phyloP scores from a whole-genome alignment of 2,797 vertebrate species.

The Clarias platycephalus region DNA sequence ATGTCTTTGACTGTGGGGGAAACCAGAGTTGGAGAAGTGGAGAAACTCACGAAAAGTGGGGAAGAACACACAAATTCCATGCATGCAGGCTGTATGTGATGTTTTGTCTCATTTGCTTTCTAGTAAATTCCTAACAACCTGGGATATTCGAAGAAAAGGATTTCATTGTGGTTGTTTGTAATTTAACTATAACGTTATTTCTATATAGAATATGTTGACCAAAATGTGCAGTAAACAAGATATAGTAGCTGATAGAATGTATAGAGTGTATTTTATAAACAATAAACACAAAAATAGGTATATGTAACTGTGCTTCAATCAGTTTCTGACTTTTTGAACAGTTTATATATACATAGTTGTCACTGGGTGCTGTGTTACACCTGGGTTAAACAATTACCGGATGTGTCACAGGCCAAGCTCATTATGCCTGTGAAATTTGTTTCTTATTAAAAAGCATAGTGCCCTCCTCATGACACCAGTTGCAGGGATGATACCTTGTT shows the following conservation, averaged over 20 bases:
- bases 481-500: background rate
- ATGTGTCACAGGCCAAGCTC: background rate
- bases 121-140: background rate
- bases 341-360: background rate
- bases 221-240: background rate
- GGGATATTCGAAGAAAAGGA: no score
- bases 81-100: no score
- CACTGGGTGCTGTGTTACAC: background rate
- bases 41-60: no score
- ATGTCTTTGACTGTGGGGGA: no score
- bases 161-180: background rate
- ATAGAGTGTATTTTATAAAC: background rate
- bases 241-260: background rate
- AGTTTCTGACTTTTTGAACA: background rate
- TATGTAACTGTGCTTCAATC: background rate
- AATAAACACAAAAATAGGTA: background rate
- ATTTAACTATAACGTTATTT: no score
- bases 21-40: no score
- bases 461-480: background rate
- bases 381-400: background rate
- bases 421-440: background rate
- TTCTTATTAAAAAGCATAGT: background rate
- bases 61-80: no score
- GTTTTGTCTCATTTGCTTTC: no score
- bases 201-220: background rate